Evolutionary conservation across 2,888 invertebrate species (phyloP).

Genomic region (Pollenia amentaria): DNA sequence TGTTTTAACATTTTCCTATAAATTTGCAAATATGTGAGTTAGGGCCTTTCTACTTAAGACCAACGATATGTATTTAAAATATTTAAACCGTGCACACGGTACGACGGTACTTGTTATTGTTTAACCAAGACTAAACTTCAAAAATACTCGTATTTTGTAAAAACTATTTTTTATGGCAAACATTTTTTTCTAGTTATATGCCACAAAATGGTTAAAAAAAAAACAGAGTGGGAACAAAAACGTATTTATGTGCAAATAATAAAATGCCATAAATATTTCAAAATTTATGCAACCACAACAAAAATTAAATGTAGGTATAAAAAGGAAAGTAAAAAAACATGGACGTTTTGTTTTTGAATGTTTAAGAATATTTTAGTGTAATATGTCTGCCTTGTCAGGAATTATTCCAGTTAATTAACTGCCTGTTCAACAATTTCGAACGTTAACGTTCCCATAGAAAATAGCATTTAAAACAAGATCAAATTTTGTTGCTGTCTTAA

Average conservation of each 20-base stretch:
- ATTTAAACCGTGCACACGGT: neutral
- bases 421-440: too few relatives aligned
- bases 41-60: too few relatives aligned
- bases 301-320: neutral
- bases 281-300: slow-evolving; percentile 14
- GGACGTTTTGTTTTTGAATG: too few relatives aligned
- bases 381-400: too few relatives aligned
- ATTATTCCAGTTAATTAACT: too few relatives aligned
- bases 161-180: slow-evolving; percentile 1
- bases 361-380: too few relatives aligned
- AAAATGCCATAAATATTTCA: slow-evolving; percentile 12
- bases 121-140: neutral
- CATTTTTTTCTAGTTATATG: neutral
- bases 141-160: neutral
- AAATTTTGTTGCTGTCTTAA: too few relatives aligned
- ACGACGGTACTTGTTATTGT: neutral
- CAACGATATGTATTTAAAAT: slow-evolving; percentile 1
- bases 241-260: neutral
- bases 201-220: neutral
- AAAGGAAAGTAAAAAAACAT: neutral
- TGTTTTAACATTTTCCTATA: too few relatives aligned
- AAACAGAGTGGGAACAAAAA: neutral
- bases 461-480: too few relatives aligned
- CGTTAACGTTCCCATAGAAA: too few relatives aligned
- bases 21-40: too few relatives aligned